These are phyloP conservation scores for Campylomormyrus numenius DNA, from an alignment of 2,113 vertebrate genomes.

Conservation along the genomic window DNA sequence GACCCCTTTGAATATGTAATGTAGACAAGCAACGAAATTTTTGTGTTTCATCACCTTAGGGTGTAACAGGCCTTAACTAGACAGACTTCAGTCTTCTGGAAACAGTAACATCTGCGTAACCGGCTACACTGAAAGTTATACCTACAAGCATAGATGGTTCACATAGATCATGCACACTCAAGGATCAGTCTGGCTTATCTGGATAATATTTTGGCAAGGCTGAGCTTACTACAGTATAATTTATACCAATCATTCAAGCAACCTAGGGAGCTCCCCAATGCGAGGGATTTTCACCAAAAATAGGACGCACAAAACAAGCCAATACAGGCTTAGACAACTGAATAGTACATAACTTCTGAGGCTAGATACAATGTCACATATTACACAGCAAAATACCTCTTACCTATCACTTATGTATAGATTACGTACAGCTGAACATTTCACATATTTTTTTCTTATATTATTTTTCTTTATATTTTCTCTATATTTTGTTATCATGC, in stretches of 20 bases:
- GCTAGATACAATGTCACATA: background rate
- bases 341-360: background rate
- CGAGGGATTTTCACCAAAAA: background rate
- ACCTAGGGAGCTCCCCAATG: background rate
- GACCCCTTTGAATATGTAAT: background rate
- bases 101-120: background rate
- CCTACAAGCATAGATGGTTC: background rate
- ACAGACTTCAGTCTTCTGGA: background rate
- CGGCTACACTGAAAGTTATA: background rate
- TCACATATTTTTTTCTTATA: no score
- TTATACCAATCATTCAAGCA: background rate
- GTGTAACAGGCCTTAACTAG: background rate
- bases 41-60: background rate
- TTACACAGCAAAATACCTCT: no score
- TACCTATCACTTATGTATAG: no score
- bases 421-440: no score
- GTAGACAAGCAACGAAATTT: background rate
- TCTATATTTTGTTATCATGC: no score
- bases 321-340: background rate
- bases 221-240: background rate
- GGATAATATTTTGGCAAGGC: background rate
- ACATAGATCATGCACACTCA: background rate
- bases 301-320: background rate
- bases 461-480: no score
- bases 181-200: background rate